A percentile compares a stretch with the other conserved stretches of the same genome.
Conservation (phyloP, 1,140 invertebrate genomes). For the Aethina tumida region DNA sequence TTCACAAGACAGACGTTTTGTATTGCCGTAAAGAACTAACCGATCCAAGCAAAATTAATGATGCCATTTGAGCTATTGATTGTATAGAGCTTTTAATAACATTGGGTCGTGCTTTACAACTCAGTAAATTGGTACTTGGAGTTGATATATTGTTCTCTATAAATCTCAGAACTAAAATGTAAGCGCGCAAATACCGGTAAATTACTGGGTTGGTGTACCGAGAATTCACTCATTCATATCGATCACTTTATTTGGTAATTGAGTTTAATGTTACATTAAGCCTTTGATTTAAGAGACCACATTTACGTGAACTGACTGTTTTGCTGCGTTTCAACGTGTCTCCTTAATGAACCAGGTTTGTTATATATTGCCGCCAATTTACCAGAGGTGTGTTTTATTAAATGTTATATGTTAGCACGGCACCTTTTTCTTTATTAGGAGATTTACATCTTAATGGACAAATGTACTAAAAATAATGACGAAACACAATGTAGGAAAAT, state of each 20-base stretch:
- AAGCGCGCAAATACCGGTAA: conserved; percentile 26
- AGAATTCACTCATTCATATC: conserved; percentile 21
- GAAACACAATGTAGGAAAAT: no score
- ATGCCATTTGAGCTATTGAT: conserved; percentile 27
- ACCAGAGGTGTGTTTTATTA: no score
- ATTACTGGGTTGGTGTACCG: conserved; percentile 21
- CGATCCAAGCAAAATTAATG: conserved; percentile 23
- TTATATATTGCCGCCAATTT: no score
- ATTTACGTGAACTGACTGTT: conserved; percentile 2
- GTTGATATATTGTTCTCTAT: conserved; percentile 24
- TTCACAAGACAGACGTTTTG: conserved; percentile 16
- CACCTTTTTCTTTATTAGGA: no score
- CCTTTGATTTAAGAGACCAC: conserved; percentile 10
- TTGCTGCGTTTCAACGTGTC: conserved; percentile 6
- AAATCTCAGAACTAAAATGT: conserved; percentile 24
- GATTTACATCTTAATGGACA: no score
- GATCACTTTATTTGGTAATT: conserved; percentile 24
- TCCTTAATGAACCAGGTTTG: no score
- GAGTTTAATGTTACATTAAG: conserved; percentile 12
- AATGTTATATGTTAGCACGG: no score
- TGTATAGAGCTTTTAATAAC: conserved; percentile 25
- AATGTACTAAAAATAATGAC: no score
- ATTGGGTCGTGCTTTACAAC: conserved; percentile 27
- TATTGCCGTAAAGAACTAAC: conserved; percentile 22
- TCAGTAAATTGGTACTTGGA: conserved; percentile 26